Conservation (phyloP, 2,113 vertebrate genomes). For the Choloepus hoffmanni region DNA sequence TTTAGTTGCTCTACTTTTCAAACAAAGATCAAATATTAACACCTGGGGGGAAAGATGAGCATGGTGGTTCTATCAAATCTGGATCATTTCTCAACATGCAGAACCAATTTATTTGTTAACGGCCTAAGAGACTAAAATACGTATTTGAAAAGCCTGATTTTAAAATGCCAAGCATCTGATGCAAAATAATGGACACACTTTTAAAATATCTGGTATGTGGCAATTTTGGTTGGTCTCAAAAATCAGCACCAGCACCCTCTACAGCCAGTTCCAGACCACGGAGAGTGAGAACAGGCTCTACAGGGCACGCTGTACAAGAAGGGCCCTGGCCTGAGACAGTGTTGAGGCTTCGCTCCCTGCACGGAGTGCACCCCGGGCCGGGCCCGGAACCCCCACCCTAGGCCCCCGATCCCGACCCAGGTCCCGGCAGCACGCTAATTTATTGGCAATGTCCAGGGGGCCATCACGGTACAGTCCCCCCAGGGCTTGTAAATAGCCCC, state of each 20-base stretch:
- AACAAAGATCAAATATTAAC: background rate
- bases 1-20: background rate
- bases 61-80: background rate
- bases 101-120: background rate
- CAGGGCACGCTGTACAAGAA: too few species aligned
- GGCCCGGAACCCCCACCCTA: too few species aligned
- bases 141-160: background rate
- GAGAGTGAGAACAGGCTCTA: too few species aligned
- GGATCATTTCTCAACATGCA: background rate
- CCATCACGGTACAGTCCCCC: too few species aligned
- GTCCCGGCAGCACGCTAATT: too few species aligned
- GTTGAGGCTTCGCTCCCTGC: too few species aligned
- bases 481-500: too few species aligned
- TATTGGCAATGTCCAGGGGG: too few species aligned
- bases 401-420: too few species aligned
- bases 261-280: too few species aligned
- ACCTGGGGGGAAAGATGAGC: background rate
- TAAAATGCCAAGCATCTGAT: background rate
- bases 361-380: too few species aligned
- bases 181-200: background rate
- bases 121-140: background rate
- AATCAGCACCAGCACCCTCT: background rate
- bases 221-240: conserved; percentile 33
- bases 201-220: background rate
- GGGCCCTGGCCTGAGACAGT: too few species aligned